These are phyloP conservation scores for Halcyon malimbica DNA, from an alignment of 2,113 vertebrate genomes.

Conservation along the genomic window DNA sequence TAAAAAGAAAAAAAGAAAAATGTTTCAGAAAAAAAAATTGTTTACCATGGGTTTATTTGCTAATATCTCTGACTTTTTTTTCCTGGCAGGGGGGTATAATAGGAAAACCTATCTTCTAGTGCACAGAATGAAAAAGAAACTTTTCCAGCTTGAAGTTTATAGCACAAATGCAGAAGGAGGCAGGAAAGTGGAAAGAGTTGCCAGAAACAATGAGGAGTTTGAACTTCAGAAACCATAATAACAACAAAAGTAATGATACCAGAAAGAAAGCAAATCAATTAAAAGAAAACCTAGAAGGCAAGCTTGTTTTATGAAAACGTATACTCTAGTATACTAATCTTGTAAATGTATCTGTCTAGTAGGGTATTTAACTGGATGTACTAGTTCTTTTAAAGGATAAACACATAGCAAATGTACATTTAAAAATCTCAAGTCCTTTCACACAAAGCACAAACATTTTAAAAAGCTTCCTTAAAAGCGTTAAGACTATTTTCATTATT, in stretches of 20 bases:
- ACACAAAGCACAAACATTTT: neutral
- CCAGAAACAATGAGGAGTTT: neutral
- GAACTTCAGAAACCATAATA: neutral
- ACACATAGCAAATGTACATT: neutral
- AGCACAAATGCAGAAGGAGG: neutral
- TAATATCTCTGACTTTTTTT: neutral
- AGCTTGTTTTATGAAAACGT: neutral
- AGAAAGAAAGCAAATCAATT: neutral
- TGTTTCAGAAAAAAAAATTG: neutral
- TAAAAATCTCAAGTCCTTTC: neutral
- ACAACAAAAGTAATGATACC: neutral
- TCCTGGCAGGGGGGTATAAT: neutral
- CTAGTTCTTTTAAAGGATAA: neutral
- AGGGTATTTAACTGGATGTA: neutral
- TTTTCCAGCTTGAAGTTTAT: neutral
- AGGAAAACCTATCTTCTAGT: neutral
- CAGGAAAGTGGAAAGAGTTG: neutral
- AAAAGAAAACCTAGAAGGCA: neutral
- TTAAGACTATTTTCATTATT: neutral
- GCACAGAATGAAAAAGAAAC: neutral
- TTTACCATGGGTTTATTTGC: neutral
- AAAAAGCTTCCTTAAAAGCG: neutral
- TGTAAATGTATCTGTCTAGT: neutral
- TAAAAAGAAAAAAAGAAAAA: constrained; percentile 70
- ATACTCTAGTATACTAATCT: neutral